These are phyloP conservation scores for Melanotaenia trifasciata DNA, from an alignment of 2,797 vertebrate species.

Conservation along the genomic window DNA sequence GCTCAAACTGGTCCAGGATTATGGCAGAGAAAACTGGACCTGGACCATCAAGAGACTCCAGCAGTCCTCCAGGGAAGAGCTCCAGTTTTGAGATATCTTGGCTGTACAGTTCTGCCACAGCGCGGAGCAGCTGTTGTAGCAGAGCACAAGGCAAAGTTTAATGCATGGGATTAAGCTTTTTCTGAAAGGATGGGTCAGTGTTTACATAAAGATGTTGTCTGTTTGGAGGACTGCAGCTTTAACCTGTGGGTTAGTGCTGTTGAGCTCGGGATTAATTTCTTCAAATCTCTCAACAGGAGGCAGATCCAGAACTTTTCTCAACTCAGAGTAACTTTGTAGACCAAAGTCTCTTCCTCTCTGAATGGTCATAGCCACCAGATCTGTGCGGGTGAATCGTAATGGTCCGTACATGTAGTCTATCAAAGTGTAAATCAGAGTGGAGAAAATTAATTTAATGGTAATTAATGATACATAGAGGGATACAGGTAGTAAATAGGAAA, in stretches of 20 bases:
- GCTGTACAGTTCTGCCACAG: constrained; percentile 82
- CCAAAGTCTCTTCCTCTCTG: constrained; percentile 93
- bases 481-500: not conserved
- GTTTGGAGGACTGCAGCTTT: constrained; percentile 1
- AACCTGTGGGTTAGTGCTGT: constrained; percentile 76
- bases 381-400: constrained; percentile 87
- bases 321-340: constrained; percentile 88
- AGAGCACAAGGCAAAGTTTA: constrained; percentile 20
- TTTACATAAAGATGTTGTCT: not conserved
- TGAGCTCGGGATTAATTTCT: constrained; percentile 81
- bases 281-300: constrained; percentile 79
- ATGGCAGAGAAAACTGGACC: constrained; percentile 89
- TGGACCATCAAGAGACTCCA: constrained; percentile 84
- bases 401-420: constrained; percentile 96
- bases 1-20: constrained; percentile 91
- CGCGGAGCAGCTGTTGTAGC: constrained; percentile 71
- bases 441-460: not conserved
- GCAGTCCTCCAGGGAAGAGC: constrained; percentile 89
- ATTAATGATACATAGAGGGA: not conserved
- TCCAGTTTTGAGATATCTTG: constrained; percentile 87
- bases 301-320: constrained; percentile 82
- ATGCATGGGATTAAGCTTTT: not conserved
- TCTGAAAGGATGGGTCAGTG: not conserved
- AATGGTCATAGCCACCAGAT: constrained; percentile 89
- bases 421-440: not conserved